Base-by-base conservation (phyloP, 2,888 invertebrate species). In the Platerodrilus igneus region DNA sequence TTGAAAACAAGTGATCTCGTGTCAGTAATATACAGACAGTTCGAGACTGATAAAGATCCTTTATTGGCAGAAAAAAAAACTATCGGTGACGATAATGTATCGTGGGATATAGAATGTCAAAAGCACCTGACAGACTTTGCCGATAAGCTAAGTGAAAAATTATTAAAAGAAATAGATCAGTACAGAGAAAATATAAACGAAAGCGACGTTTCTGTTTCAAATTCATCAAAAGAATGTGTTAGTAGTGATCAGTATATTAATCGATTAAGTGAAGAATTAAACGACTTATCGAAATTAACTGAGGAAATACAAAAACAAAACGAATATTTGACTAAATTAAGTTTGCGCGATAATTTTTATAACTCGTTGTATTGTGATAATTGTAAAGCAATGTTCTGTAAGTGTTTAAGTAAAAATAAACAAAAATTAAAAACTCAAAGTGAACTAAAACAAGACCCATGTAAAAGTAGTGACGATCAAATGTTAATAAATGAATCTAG, bases 141-240 rank as follows among this genome's bases (percentile, higher is more conserved):
- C 1, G 87, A 88, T 58, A 81, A 83, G 59, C 68, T 88, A n/a
- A 85, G 85, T 58, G 86, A 86, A 58, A 86, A 86, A 61, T 68
- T 89, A 44, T 73, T 86, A 37, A 80, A 83, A 48, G 86, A 88
- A 67, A 80, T 87, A 47, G 86, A 87, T 58, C 63, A 75, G 67
- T 62, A 78, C 69, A 48, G 70, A 68, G 48, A 70, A 68, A 60
- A 66, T 69, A 41, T 72, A 70, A 64, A 67, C 68, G 28, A 70
- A 71, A 60, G 70, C 72, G 57, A 40, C 7, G 18, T 72, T 54
- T 69, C 70, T 42, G 61, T 73, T 51, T 71, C 71, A 25, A 34
- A 19, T 18, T 13, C 25, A 31, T 20, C 25, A 22, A 10, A 35
- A 52, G 73, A 75, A 49, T 73, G 74, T 57, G 68, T 77, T 38